A percentile compares a stretch with the other conserved stretches of the same genome.
Evolutionary conservation across 2,797 vertebrate genomes (phyloP).

Genomic region (Choloepus didactylus): DNA sequence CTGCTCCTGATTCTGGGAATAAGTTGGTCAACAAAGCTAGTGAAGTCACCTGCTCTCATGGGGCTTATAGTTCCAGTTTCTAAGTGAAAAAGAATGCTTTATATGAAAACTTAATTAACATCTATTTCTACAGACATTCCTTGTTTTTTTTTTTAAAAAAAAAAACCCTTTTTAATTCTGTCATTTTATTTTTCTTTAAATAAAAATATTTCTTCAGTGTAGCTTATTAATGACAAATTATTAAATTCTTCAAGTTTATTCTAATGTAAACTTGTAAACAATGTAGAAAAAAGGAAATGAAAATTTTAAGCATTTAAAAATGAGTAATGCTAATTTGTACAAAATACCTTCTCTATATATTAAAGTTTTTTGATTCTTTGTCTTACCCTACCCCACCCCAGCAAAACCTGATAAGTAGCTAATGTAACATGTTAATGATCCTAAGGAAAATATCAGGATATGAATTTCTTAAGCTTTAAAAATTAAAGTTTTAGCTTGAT

Average conservation of each 20-base stretch:
- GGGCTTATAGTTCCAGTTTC: not conserved
- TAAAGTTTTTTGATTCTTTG: not conserved
- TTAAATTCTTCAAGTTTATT: slow-evolving; percentile 17
- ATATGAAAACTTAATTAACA: not conserved
- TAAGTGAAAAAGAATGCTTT: not conserved
- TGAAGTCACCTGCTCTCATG: not conserved
- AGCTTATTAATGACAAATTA: not conserved
- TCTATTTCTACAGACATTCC: not conserved
- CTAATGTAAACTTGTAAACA: not conserved
- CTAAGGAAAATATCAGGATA: not conserved
- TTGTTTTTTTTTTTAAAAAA: no score
- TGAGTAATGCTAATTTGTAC: slow-evolving; percentile 23
- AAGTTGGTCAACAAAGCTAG: not conserved
- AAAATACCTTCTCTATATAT: not conserved
- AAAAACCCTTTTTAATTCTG: not conserved
- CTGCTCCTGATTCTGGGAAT: not conserved
- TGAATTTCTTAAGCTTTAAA: not conserved
- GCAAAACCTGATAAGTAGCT: not conserved
- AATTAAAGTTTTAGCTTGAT: not conserved
- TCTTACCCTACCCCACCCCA: not conserved
- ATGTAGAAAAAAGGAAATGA: not conserved
- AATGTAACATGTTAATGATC: not conserved
- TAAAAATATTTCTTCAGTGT: not conserved
- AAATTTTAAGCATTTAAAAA: slow-evolving; percentile 20
- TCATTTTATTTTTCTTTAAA: not conserved